A percentile compares a stretch with the other conserved stretches of the same genome.
These are phyloP conservation scores for Erythrolamprus reginae DNA, from an alignment of 2,113 vertebrate species.

Conservation along the genomic window DNA sequence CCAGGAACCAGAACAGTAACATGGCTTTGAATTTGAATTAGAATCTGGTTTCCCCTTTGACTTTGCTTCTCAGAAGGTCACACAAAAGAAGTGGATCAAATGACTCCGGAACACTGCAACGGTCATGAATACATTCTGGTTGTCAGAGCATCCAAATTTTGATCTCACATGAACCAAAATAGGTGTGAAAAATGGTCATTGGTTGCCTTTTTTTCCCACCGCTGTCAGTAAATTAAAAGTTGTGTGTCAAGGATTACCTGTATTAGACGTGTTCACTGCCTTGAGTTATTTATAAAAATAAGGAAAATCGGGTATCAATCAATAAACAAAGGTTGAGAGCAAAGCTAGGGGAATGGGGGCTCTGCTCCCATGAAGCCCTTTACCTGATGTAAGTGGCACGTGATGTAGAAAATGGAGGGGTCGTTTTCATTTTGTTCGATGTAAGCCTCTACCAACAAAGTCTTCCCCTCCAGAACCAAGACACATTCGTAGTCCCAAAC, in stretches of 20 bases:
- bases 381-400: constrained; percentile 85
- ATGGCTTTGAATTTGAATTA: too few relatives aligned
- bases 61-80: not conserved
- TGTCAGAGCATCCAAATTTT: not conserved
- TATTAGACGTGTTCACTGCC: not conserved
- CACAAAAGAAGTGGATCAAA: not conserved
- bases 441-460: constrained; percentile 83
- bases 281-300: not conserved
- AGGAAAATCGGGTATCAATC: not conserved
- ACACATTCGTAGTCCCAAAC: constrained; percentile 87
- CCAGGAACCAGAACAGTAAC: too few relatives aligned
- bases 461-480: constrained; percentile 83
- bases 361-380: not conserved
- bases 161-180: not conserved
- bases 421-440: constrained; percentile 78
- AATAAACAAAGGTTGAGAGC: not conserved
- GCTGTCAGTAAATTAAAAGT: not conserved
- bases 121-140: not conserved
- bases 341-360: not conserved
- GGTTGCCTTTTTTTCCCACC: not conserved
- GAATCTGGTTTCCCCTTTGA: not conserved
- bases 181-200: not conserved
- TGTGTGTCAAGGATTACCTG: not conserved
- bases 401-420: constrained; percentile 79
- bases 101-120: not conserved